phyloP scores from a whole-genome alignment of 2,888 invertebrate genomes.

The Rhagonycha fulva region DNA sequence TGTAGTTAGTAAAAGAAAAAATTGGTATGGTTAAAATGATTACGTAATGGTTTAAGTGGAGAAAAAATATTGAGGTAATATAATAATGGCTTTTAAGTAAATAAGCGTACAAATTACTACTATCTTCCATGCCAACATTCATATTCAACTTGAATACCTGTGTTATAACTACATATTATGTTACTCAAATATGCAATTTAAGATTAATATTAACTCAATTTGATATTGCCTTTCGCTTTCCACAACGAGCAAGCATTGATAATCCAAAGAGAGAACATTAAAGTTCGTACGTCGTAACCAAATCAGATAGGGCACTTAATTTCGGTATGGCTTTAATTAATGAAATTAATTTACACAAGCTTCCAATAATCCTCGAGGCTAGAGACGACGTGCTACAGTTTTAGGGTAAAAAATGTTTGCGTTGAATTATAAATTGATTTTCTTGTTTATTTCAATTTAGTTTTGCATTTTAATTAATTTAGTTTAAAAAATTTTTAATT shows the following conservation, averaged over 20 bases:
- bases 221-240: neutral
- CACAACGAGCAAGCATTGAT: slow-evolving; percentile 2
- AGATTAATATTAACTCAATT: slow-evolving; percentile 17
- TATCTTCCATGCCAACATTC: slow-evolving; percentile 12
- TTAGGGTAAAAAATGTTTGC: slow-evolving; percentile 1
- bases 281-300: slow-evolving; percentile 21
- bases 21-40: neutral
- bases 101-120: slow-evolving; percentile 5
- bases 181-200: slow-evolving; percentile 29
- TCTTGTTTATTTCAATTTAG: slow-evolving; percentile 4
- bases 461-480: slow-evolving; percentile 4
- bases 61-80: neutral
- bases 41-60: neutral
- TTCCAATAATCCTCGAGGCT: slow-evolving; percentile 42
- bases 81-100: neutral
- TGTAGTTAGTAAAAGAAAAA: neutral
- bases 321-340: slow-evolving; percentile 45
- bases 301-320: slow-evolving; percentile 39
- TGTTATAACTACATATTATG: slow-evolving; percentile 28
- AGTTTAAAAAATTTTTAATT: neutral
- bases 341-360: slow-evolving; percentile 45
- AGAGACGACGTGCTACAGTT: slow-evolving; percentile 24
- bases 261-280: slow-evolving; percentile 9
- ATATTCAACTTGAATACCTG: slow-evolving; percentile 26
- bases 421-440: slow-evolving; percentile 8